phyloP scores from a whole-genome alignment of 2,888 invertebrate species.

The Proisotoma minuta region DNA sequence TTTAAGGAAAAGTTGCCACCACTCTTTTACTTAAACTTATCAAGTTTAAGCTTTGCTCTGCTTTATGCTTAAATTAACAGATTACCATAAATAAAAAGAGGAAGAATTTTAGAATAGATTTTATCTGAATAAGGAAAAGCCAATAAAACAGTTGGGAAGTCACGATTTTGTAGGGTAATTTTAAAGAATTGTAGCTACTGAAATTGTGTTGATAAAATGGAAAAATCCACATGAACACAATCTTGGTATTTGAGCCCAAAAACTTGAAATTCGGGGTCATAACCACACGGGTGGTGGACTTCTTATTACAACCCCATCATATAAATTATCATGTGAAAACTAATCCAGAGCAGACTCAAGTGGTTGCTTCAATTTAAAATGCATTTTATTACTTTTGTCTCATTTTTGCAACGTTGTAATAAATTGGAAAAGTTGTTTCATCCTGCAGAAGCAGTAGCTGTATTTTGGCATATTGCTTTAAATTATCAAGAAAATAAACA shows the following conservation, averaged over 20 bases:
- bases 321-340: too few relatives aligned
- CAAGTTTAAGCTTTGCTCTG: neutral
- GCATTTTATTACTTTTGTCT: too few relatives aligned
- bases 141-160: constrained; percentile 45
- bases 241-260: constrained; percentile 43
- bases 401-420: too few relatives aligned
- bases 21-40: neutral
- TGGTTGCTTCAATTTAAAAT: too few relatives aligned
- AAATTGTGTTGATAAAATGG: constrained; percentile 41
- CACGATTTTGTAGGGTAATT: constrained; percentile 45
- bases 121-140: constrained; percentile 19
- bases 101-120: constrained; percentile 18
- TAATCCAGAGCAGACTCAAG: too few relatives aligned
- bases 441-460: too few relatives aligned
- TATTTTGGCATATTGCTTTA: too few relatives aligned
- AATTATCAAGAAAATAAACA: too few relatives aligned
- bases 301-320: neutral
- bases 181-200: constrained; percentile 38
- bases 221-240: constrained; percentile 41
- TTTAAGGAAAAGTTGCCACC: neutral
- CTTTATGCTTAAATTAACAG: neutral
- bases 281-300: constrained; percentile 45
- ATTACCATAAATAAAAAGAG: neutral
- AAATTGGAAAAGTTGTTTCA: too few relatives aligned
- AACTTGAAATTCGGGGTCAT: constrained; percentile 47